These are phyloP conservation scores for Eustalomyia histrio DNA, from an alignment of 2,888 invertebrate genomes.

Conservation along the genomic window DNA sequence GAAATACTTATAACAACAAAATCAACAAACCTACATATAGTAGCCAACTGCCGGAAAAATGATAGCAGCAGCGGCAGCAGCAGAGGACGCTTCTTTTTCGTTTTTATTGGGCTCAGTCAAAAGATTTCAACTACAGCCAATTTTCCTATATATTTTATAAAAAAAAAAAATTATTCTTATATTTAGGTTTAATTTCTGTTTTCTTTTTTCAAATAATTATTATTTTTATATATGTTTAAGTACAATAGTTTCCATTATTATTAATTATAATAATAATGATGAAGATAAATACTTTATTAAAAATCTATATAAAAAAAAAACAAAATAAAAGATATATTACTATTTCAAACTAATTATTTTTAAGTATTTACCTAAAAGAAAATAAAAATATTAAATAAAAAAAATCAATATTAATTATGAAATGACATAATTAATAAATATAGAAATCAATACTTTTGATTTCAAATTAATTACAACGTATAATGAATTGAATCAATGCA, in stretches of 20 bases:
- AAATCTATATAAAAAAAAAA: conserved; percentile 4
- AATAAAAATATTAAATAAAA: conserved; percentile 30
- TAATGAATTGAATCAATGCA: conserved; percentile 19
- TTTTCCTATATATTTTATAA: conserved; percentile 56
- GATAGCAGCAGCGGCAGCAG: conserved; percentile 36
- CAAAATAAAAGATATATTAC: conserved; percentile 18
- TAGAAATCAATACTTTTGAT: conserved; percentile 47
- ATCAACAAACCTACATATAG: conserved; percentile 36
- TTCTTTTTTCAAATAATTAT: conserved; percentile 33
- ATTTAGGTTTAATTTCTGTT: conserved; percentile 16
- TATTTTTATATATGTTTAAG: conserved; percentile 48
- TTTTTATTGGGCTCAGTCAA: conserved; percentile 32
- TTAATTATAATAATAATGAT: conserved; percentile 32
- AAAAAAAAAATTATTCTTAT: conserved; percentile 41
- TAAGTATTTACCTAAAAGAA: conserved; percentile 51
- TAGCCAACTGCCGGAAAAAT: conserved; percentile 41
- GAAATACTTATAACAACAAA: conserved; percentile 18
- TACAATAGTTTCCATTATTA: conserved; percentile 54
- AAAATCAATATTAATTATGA: conserved; percentile 50
- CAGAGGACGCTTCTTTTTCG: conserved; percentile 36
- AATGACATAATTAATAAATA: conserved; percentile 47
- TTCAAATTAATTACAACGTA: conserved; percentile 35
- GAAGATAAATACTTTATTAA: conserved; percentile 33
- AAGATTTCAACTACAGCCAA: conserved; percentile 32
- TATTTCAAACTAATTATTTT: conserved; percentile 57